These are phyloP conservation scores for Ariopsis seemanni DNA, from an alignment of 2,113 vertebrate species.

Conservation along the genomic window DNA sequence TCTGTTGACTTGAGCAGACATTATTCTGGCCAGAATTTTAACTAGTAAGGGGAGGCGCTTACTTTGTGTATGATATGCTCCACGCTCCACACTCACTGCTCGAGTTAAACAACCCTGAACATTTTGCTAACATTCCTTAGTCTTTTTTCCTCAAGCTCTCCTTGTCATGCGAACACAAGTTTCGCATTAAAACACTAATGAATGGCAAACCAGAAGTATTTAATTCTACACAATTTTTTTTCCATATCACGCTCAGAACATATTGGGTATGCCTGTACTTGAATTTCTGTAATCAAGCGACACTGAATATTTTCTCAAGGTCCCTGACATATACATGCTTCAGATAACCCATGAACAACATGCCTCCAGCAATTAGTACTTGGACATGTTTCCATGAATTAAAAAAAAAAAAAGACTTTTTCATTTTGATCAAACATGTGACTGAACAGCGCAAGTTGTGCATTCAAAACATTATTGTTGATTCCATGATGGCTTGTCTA, in stretches of 20 bases:
- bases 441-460: not conserved
- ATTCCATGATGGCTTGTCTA: slow-evolving; percentile 18
- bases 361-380: slow-evolving; percentile 21
- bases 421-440: not conserved
- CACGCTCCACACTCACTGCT: slow-evolving; percentile 5
- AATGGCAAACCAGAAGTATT: slow-evolving; percentile 2
- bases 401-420: not conserved
- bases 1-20: slow-evolving; percentile 7
- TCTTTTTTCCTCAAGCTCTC: slow-evolving; percentile 4
- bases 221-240: not conserved
- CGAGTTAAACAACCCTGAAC: slow-evolving; percentile 40
- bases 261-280: slow-evolving; percentile 38
- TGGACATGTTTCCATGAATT: slow-evolving; percentile 11
- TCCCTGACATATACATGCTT: slow-evolving; percentile 14
- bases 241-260: not conserved
- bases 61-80: not conserved
- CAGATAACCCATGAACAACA: not conserved
- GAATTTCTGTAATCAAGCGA: slow-evolving; percentile 22
- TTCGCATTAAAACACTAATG: slow-evolving; percentile 19
- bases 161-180: slow-evolving; percentile 17
- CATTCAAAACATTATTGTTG: slow-evolving; percentile 29
- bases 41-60: not conserved
- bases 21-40: not conserved
- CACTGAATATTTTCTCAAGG: slow-evolving; percentile 13
- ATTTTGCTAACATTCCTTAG: slow-evolving; percentile 37